Conservation (phyloP, 2,888 invertebrate genomes). For the Amaurobius ferox region DNA sequence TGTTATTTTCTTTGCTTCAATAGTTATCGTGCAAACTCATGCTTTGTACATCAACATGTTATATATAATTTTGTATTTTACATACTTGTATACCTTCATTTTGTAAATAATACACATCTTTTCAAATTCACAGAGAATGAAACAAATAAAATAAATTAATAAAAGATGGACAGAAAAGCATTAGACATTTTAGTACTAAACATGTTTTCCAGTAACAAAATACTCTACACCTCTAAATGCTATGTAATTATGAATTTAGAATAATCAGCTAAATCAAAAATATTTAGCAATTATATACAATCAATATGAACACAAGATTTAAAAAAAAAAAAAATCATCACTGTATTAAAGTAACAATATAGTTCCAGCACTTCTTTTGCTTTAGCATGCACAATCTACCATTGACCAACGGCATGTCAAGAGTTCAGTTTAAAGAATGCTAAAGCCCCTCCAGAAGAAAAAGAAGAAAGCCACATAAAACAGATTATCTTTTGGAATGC, state of each 20-base stretch:
- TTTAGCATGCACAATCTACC: background rate
- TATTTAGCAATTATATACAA: background rate
- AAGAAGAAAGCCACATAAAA: background rate
- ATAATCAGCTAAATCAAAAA: constrained; percentile 2
- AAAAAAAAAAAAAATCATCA: background rate
- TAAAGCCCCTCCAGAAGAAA: background rate
- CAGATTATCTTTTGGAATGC: background rate
- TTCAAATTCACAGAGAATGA: too few relatives aligned
- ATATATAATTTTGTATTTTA: too few relatives aligned
- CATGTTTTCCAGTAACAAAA: background rate
- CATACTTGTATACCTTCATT: too few relatives aligned
- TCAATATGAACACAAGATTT: background rate
- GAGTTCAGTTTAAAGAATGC: background rate
- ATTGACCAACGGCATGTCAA: background rate
- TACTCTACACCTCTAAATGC: background rate
- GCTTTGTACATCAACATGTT: too few relatives aligned
- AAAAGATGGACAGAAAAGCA: too few relatives aligned
- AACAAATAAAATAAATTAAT: too few relatives aligned
- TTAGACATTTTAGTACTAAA: too few relatives aligned
- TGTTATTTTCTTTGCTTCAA: too few relatives aligned
- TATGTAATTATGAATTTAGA: background rate
- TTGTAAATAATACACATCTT: too few relatives aligned
- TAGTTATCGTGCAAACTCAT: too few relatives aligned
- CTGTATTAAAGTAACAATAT: background rate
- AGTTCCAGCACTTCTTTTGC: background rate